Conservation (phyloP, 53 echinoderm and acorn worm species). For the Echinarachnius parma region DNA sequence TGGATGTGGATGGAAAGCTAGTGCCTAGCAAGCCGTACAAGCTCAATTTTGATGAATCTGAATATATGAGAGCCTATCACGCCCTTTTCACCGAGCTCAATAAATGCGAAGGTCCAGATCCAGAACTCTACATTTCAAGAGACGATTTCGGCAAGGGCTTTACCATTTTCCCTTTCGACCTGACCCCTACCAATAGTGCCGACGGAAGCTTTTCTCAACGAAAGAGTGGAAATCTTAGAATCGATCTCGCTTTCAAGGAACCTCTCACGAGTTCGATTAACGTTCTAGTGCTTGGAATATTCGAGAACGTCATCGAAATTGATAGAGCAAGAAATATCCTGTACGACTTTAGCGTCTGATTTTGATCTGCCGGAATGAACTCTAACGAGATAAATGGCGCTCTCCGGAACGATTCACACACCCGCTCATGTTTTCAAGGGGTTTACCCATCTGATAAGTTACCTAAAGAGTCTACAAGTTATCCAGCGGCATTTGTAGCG, state of each 20-base stretch:
- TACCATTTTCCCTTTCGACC: slow-evolving; percentile 25
- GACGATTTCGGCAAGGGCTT: slow-evolving; percentile 30
- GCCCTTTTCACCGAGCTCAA: neutral
- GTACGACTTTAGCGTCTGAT: slow-evolving; percentile 29
- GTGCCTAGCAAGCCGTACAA: slow-evolving; percentile 26
- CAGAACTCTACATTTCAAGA: slow-evolving; percentile 13
- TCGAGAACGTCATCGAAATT: slow-evolving; percentile 51
- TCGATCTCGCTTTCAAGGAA: slow-evolving; percentile 22
- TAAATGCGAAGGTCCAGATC: neutral
- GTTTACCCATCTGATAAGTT: too few species aligned
- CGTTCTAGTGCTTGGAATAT: slow-evolving; percentile 27
- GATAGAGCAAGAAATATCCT: slow-evolving; percentile 35
- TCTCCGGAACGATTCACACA: too few species aligned
- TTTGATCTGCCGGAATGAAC: too few species aligned
- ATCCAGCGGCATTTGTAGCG: too few species aligned
- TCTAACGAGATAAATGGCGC: too few species aligned
- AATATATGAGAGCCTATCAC: slow-evolving; percentile 8
- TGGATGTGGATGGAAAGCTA: slow-evolving; percentile 29
- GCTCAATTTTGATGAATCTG: neutral
- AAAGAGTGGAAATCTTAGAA: slow-evolving; percentile 23
- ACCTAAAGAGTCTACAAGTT: too few species aligned
- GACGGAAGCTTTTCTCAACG: neutral
- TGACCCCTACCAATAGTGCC: slow-evolving; percentile 1
- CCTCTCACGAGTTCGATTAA: too few species aligned
- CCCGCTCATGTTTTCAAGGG: too few species aligned